Base-by-base conservation (phyloP, 2,113 vertebrate genomes). In the Garra rufa region DNA sequence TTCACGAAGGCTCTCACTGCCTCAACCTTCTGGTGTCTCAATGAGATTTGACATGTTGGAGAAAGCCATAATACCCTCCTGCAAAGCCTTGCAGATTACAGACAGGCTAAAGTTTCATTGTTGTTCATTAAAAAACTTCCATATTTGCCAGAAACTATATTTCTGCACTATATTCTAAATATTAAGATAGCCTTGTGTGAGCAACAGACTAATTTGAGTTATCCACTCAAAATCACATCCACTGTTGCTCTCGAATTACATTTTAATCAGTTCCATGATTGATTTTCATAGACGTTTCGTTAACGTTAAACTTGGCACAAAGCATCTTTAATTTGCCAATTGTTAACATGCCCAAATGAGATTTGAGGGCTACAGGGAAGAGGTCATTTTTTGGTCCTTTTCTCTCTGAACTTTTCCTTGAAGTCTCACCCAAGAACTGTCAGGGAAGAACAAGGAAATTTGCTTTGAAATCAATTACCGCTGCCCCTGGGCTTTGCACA, bases 401-500 rank as follows among this genome's bases (percentile, higher is more conserved):
- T 9, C 21, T 57, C 8, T 57, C 19, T 38, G 9, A 57, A 21
- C 50, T 21, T 6, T 41, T 78, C 8, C 15, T 43, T 61, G 14
- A 63, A 6, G n/a, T 11, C 38, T 28, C 55, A 46, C 57, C 57
- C 21, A 44, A 63, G n/a, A 89, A 82, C 74, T 87, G 85, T 81
- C 55, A 4, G 1, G 78, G 61, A 75, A 87, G 73, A 83, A 63
- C 57, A 69, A 70, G 21, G 28, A 88, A 69, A 85, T 88, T 55
- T 84, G 55, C 83, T 85, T 86, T 78, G 46, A 88, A 86, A 91
- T 89, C 83, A 90, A 26, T 74, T 52, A 74, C 69, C 28, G 10
- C 34, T 43, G 86, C 79, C 86, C 86, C 83, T 79, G 41, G 24
- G 82, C 59, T 48, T 85, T 57, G 38, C 34, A 87, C 83, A 88